Evolutionary conservation across 2,888 invertebrate species (phyloP).

Genomic region (Drosophila robusta): DNA sequence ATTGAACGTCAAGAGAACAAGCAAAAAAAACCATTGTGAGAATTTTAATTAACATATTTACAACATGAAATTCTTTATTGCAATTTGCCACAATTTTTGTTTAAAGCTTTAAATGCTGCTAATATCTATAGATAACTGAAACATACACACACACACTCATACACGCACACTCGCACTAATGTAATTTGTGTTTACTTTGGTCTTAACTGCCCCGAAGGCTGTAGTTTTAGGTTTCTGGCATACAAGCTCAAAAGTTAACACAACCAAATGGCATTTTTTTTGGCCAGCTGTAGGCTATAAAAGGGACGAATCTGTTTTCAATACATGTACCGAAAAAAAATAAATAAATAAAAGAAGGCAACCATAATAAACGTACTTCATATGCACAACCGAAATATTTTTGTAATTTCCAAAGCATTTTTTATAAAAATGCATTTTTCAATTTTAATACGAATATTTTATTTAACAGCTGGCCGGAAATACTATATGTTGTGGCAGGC

Average conservation of each 20-base stretch:
- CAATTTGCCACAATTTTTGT: neutral
- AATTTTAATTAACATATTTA: neutral
- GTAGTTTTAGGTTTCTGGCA: constrained; percentile 65
- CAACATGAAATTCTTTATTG: neutral
- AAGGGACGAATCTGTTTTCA: constrained; percentile 32
- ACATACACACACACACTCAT: neutral
- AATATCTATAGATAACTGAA: constrained; percentile 5
- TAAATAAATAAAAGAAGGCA: constrained; percentile 23
- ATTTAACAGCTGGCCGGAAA: constrained; percentile 55
- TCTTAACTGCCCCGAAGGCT: constrained; percentile 42
- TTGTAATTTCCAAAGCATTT: constrained; percentile 53
- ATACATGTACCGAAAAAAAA: constrained; percentile 20
- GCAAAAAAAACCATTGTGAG: neutral
- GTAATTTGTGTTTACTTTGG: constrained; percentile 59
- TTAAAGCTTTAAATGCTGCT: constrained; percentile 4
- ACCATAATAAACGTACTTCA: constrained; percentile 37
- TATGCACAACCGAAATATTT: constrained; percentile 35
- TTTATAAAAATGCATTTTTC: constrained; percentile 55
- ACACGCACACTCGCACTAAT: neutral
- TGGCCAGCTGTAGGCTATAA: constrained; percentile 31
- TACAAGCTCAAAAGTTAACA: constrained; percentile 60
- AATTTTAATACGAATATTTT: constrained; percentile 69
- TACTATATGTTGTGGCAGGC: constrained; percentile 44
- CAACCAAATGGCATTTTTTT: constrained; percentile 27
- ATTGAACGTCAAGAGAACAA: too few relatives aligned